Conservation (phyloP, 1,140 invertebrate species). For the Eubasilissa regina region DNA sequence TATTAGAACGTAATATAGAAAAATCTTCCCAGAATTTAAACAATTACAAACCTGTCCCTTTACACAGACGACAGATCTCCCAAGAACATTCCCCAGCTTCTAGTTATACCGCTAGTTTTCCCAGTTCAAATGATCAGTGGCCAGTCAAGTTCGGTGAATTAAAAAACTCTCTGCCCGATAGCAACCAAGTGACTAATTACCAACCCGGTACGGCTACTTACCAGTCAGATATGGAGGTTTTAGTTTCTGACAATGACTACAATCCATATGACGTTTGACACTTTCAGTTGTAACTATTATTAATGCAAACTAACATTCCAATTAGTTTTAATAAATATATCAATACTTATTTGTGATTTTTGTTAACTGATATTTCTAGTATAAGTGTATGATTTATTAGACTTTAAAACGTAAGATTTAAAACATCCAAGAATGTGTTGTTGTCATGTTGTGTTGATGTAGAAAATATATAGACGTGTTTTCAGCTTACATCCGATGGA, state of each 20-base stretch:
- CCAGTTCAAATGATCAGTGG: slow-evolving; percentile 10
- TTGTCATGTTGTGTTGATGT: slow-evolving; percentile 29
- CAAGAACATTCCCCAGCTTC: neutral
- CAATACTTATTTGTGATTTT: slow-evolving; percentile 34
- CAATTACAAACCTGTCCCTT: neutral
- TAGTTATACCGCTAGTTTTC: slow-evolving; percentile 28
- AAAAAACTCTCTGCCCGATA: slow-evolving; percentile 56
- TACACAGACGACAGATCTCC: slow-evolving; percentile 13
- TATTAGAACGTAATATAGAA: slow-evolving; percentile 55
- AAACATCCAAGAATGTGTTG: slow-evolving; percentile 38
- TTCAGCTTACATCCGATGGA: slow-evolving; percentile 20
- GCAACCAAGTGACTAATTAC: slow-evolving; percentile 4
- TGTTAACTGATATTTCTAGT: slow-evolving; percentile 40
- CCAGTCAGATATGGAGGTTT: slow-evolving; percentile 57
- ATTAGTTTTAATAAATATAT: neutral
- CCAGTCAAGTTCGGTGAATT: slow-evolving; percentile 54
- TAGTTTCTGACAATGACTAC: slow-evolving; percentile 59
- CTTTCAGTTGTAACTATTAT: slow-evolving; percentile 27
- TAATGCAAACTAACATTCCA: slow-evolving; percentile 8
- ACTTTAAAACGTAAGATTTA: slow-evolving; percentile 7
- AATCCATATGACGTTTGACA: slow-evolving; percentile 56
- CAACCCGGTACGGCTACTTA: slow-evolving; percentile 28
- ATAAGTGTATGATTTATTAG: slow-evolving; percentile 40
- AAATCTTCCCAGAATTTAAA: slow-evolving; percentile 19
- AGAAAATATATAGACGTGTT: slow-evolving; percentile 21